phyloP scores from a whole-genome alignment of 2,113 vertebrate genomes.

The Equus przewalskii region DNA sequence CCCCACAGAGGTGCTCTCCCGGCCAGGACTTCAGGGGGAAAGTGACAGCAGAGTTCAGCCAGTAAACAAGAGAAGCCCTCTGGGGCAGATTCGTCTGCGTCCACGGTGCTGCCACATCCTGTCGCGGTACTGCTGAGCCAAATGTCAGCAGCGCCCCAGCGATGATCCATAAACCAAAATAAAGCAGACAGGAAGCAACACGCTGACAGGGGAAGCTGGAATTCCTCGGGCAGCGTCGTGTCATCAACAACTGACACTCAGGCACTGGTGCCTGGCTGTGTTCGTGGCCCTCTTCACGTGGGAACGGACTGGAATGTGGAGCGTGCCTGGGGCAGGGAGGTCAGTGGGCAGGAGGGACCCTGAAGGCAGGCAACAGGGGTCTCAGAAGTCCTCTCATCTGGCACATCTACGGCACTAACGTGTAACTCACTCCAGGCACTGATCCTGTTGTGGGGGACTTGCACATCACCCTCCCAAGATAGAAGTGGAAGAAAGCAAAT shows the following conservation, averaged over 20 bases:
- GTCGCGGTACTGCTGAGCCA: not conserved
- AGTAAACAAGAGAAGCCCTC: not conserved
- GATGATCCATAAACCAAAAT: slow-evolving; percentile 74
- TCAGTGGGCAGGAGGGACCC: not conserved
- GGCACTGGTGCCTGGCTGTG: not conserved
- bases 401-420: not conserved
- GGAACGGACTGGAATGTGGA: not conserved
- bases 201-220: slow-evolving; percentile 51
- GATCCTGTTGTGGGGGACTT: not conserved
- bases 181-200: slow-evolving; percentile 75
- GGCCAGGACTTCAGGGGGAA: not conserved
- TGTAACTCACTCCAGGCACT: not conserved
- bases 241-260: slow-evolving; percentile 70
- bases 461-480: not conserved
- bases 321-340: not conserved
- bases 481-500: not conserved
- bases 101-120: not conserved
- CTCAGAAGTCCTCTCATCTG: not conserved
- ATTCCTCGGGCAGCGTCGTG: slow-evolving; percentile 65
- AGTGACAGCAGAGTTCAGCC: slow-evolving; percentile 28
- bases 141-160: slow-evolving; percentile 50
- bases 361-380: not conserved
- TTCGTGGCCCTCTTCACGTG: not conserved
- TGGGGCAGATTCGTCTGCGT: not conserved
- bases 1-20: not conserved